Conservation (phyloP, 2,888 invertebrate species). For the Isoperla grammatica region DNA sequence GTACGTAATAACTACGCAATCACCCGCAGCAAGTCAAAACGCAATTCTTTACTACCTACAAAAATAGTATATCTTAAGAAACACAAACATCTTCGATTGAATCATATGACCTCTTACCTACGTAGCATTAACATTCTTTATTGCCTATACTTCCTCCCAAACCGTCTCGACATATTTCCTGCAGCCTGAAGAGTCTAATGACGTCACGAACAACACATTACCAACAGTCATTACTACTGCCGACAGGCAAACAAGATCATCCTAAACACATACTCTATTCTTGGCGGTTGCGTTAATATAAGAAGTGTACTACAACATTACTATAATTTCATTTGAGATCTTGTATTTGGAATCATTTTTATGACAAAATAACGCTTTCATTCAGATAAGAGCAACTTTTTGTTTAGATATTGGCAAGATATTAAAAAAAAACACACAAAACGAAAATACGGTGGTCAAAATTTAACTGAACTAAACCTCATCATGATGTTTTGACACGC, state of each 20-base stretch:
- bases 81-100: too few species aligned
- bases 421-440: background rate
- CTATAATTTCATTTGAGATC: background rate
- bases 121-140: background rate
- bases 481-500: conserved; percentile 4
- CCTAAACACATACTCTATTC: too few species aligned
- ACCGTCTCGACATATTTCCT: background rate
- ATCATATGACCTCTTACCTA: too few species aligned
- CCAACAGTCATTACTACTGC: background rate
- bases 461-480: background rate
- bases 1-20: too few species aligned
- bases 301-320: background rate
- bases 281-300: too few species aligned
- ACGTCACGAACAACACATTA: background rate
- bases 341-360: background rate
- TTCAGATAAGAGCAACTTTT: background rate
- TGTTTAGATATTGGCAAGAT: background rate
- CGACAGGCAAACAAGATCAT: too few species aligned
- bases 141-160: background rate
- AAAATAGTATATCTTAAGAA: too few species aligned
- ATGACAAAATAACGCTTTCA: background rate
- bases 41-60: too few species aligned
- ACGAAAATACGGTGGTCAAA: background rate
- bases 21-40: too few species aligned
- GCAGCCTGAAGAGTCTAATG: conserved; percentile 12